phyloP scores from a whole-genome alignment of 2,888 invertebrate genomes.

The Tenthredo mesomela region DNA sequence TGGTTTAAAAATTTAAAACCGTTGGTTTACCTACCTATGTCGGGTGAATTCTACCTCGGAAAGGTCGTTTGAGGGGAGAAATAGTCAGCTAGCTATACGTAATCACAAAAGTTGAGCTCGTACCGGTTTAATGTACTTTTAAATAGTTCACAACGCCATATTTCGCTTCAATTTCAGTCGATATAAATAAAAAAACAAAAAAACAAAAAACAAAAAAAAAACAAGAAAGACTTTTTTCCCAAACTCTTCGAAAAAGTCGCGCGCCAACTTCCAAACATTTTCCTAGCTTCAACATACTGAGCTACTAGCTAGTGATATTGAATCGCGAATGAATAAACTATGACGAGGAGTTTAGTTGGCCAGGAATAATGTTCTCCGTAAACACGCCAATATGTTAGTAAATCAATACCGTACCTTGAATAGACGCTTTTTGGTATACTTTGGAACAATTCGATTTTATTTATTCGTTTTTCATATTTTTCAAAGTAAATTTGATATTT shows the following conservation, averaged over 20 bases:
- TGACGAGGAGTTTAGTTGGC: neutral
- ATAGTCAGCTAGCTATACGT: neutral
- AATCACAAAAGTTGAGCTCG: conserved; percentile 20
- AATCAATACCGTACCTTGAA: conserved; percentile 15
- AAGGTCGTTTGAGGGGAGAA: neutral
- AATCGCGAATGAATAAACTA: conserved; percentile 46
- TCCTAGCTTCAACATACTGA: neutral
- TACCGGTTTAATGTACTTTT: conserved; percentile 34
- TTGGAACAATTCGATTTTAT: neutral
- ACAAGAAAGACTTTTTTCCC: neutral
- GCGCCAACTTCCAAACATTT: neutral
- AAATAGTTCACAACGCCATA: conserved; percentile 36
- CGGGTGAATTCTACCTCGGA: neutral
- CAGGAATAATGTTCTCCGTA: neutral
- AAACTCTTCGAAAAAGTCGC: conserved; percentile 50
- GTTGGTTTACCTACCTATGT: neutral
- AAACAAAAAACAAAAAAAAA: too few species aligned
- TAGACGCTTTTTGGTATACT: neutral
- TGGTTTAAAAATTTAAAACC: neutral
- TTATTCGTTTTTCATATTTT: neutral
- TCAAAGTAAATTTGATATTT: neutral
- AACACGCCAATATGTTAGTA: conserved; percentile 30
- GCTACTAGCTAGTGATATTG: neutral
- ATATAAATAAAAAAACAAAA: neutral
- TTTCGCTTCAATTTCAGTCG: conserved; percentile 26